These are phyloP conservation scores for Spongilla lacustris DNA, from an alignment of 37 sponge, comb jelly and placozoan species.

Conservation along the genomic window DNA sequence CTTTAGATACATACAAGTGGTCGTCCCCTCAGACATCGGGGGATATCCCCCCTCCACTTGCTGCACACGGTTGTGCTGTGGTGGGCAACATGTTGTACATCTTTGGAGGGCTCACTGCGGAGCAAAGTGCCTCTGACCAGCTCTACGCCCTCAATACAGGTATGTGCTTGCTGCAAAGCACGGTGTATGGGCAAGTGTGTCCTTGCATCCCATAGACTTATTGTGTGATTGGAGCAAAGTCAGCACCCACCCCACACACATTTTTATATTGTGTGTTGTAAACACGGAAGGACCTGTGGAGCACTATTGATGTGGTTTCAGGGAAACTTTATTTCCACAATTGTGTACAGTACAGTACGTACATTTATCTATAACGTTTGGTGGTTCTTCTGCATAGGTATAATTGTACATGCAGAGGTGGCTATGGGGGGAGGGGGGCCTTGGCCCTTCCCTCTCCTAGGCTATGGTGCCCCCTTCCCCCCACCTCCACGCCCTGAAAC, in stretches of 20 bases:
- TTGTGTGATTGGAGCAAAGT: not conserved
- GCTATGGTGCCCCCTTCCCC: no score
- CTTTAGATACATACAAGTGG: conserved; percentile 36
- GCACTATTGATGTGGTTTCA: no score
- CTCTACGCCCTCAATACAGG: conserved; percentile 69
- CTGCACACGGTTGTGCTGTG: conserved; percentile 73
- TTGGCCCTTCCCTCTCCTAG: no score
- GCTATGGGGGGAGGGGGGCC: no score
- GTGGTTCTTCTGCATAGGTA: no score
- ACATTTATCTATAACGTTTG: no score
- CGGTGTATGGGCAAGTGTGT: not conserved
- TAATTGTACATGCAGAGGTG: no score
- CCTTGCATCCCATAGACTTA: not conserved
- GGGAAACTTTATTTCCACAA: no score
- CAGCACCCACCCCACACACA: not conserved
- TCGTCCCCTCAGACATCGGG: conserved; percentile 12
- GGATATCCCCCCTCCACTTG: conserved; percentile 44
- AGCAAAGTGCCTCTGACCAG: conserved; percentile 24
- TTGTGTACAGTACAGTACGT: no score
- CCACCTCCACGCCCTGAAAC: no score
- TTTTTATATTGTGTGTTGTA: not conserved
- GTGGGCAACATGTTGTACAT: conserved; percentile 28
- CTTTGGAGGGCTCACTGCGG: conserved; percentile 69
- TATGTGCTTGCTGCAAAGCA: conserved; percentile 8
- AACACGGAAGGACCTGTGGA: not conserved